These are phyloP conservation scores for Ectropis grisescens DNA, from an alignment of 1,140 invertebrate genomes.

Conservation along the genomic window DNA sequence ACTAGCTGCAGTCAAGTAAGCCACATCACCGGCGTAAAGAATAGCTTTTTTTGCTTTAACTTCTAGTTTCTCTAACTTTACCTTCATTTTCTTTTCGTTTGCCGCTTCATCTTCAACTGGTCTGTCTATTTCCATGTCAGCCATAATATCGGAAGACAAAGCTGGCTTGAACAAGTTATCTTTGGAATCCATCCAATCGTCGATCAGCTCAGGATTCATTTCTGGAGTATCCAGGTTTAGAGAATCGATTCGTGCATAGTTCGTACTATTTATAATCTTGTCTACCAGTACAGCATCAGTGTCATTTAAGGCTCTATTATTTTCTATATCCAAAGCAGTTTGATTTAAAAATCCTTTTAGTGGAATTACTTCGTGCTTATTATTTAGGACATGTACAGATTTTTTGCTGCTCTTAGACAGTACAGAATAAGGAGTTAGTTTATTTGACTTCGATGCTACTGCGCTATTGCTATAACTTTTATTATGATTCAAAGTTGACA, in stretches of 20 bases:
- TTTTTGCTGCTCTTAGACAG: conserved; percentile 26
- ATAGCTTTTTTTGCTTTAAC: conserved; percentile 58
- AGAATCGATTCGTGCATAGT: conserved; percentile 23
- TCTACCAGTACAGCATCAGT: conserved; percentile 36
- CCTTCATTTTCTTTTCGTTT: conserved; percentile 45
- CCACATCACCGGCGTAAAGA: conserved; percentile 54
- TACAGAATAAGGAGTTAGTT: conserved; percentile 38
- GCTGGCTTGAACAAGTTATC: conserved; percentile 28
- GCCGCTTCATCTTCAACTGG: conserved; percentile 31
- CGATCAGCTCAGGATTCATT: conserved; percentile 27
- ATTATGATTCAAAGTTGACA: conserved; percentile 8
- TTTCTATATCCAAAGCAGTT: conserved; percentile 41
- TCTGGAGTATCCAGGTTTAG: conserved; percentile 37
- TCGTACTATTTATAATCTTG: conserved; percentile 36
- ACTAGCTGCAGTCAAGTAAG: conserved; percentile 53
- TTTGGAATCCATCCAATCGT: conserved; percentile 45
- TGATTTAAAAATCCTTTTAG: conserved; percentile 54
- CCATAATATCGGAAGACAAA: conserved; percentile 39
- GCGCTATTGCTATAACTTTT: too few species aligned
- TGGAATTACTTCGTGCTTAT: conserved; percentile 8
- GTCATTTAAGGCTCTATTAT: conserved; percentile 23
- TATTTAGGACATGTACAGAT: conserved; percentile 25
- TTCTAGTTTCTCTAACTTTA: conserved; percentile 46
- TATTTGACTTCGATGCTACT: too few species aligned
- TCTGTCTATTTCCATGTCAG: conserved; percentile 53